These are phyloP conservation scores for Ochotona curzoniae DNA, from an alignment of 2,113 vertebrate genomes.

Conservation along the genomic window DNA sequence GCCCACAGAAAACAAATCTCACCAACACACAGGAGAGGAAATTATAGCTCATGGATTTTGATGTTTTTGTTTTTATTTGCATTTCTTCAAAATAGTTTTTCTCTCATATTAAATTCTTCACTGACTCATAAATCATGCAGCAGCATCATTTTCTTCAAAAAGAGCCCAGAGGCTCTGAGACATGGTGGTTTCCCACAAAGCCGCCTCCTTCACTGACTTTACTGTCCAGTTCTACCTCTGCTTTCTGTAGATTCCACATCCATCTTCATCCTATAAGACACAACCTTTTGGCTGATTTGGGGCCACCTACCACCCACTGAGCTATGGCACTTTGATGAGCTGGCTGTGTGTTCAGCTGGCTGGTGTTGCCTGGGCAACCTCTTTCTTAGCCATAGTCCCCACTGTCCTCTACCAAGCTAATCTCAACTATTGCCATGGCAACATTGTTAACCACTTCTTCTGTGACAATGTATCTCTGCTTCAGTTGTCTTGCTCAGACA, in stretches of 20 bases:
- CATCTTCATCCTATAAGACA: constrained; percentile 50
- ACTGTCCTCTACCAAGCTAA: constrained; percentile 37
- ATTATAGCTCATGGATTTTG: too few relatives aligned
- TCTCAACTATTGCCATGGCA: constrained; percentile 54
- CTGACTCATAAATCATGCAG: too few relatives aligned
- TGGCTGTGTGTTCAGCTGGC: constrained; percentile 29
- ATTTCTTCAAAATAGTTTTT: too few relatives aligned
- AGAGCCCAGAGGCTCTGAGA: neutral
- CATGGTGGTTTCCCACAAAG: constrained; percentile 45
- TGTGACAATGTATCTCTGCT: constrained; percentile 66
- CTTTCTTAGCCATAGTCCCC: constrained; percentile 50
- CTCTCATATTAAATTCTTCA: too few relatives aligned
- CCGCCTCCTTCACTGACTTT: constrained; percentile 59
- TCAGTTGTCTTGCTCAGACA: constrained; percentile 72
- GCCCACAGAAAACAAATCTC: too few relatives aligned
- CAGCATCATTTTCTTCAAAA: too few relatives aligned
- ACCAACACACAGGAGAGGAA: too few relatives aligned
- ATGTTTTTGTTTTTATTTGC: too few relatives aligned
- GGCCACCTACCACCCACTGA: constrained; percentile 61
- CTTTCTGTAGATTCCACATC: constrained; percentile 63
- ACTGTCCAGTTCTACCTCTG: constrained; percentile 70
- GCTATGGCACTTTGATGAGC: constrained; percentile 40
- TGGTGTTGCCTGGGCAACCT: constrained; percentile 46
- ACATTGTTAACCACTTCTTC: constrained; percentile 58
- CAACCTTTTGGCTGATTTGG: constrained; percentile 56